Evolutionary conservation across 2,888 invertebrate species (phyloP), one percentile per base, ranked within the genome.

Genomic region (Petrophora chlorosata): DNA sequence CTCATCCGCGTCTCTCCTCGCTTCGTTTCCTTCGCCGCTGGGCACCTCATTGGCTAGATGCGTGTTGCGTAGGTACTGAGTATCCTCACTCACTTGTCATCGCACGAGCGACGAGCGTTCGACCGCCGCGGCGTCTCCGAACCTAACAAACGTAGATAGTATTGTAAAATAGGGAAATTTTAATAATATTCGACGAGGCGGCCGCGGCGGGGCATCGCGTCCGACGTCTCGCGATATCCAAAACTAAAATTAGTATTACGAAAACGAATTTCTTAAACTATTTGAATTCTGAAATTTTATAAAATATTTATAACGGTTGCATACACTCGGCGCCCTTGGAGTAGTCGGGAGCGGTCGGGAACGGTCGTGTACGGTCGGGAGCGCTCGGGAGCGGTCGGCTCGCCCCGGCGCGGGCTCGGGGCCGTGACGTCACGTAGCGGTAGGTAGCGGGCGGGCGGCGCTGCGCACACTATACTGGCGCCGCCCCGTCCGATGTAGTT

Each of bases 261-360:
- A 79, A 76, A 82, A 79, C 83, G 82, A 85, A 85, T 85, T 84
- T 84, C 82, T 78, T 70, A 79, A 75, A 79, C 76, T 80, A 82
- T 81, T 77, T 78, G 76, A 74, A 79, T 81, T 68, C 78, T 78
- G 79, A 82, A 78, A 73, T 82, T 84, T 82, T 81, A 79, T 82
- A 82, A 79, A 73, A 70, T 79, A 81, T 84, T 81, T 84, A 79
- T 82, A 80, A 76, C 65, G 73, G 78, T 79, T 81, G 79, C 82
- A 78, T 74, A 70, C 38, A 42, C 32, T 25, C 33, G 35, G 23
- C 29, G 33, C 62, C 67, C 71, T 76, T 76, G n/a, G 64, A 65
- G 25, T 10, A 2, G 3, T 4, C 3, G 25, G 25, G 25, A 10
- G 10, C n/a, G n/a, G n/a, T n/a, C n/a, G n/a, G n/a, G n/a, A n/a